These are phyloP conservation scores for Dinothrombium tinctorium DNA, from an alignment of 1,140 invertebrate species.

Conservation along the genomic window DNA sequence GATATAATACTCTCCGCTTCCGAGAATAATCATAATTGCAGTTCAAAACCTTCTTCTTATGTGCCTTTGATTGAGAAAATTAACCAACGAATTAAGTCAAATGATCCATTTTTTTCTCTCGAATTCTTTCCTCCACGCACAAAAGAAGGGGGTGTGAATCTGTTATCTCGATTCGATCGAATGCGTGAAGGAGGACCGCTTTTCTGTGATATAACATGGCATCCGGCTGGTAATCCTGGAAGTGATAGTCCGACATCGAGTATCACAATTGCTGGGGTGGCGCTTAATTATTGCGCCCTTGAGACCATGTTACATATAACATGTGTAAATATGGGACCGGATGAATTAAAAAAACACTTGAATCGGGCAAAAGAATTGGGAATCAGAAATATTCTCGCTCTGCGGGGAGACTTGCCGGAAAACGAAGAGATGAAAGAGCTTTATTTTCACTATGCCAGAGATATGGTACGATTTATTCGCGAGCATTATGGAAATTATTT, in stretches of 20 bases:
- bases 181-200: constrained; percentile 29
- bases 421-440: no score
- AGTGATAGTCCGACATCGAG: constrained; percentile 32
- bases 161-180: constrained; percentile 25
- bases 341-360: constrained; percentile 26
- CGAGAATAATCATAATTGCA: no score
- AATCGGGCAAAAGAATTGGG: constrained; percentile 30
- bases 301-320: constrained; percentile 39
- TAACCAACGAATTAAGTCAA: no score
- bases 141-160: constrained; percentile 26
- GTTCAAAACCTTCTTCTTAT: no score
- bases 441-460: constrained; percentile 23
- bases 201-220: constrained; percentile 40
- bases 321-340: constrained; percentile 25
- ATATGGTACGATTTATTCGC: constrained; percentile 36
- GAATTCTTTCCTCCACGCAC: constrained; percentile 39
- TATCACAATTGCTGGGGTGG: constrained; percentile 30
- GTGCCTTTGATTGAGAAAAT: no score
- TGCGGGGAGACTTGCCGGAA: constrained; percentile 30
- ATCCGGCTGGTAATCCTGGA: constrained; percentile 31
- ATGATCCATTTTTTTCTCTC: constrained; percentile 33
- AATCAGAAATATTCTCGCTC: constrained; percentile 32
- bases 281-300: constrained; percentile 32
- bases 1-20: no score
- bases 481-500: constrained; percentile 36